phyloP scores from a whole-genome alignment of 1,140 invertebrate species.

The Bombus pascuorum region DNA sequence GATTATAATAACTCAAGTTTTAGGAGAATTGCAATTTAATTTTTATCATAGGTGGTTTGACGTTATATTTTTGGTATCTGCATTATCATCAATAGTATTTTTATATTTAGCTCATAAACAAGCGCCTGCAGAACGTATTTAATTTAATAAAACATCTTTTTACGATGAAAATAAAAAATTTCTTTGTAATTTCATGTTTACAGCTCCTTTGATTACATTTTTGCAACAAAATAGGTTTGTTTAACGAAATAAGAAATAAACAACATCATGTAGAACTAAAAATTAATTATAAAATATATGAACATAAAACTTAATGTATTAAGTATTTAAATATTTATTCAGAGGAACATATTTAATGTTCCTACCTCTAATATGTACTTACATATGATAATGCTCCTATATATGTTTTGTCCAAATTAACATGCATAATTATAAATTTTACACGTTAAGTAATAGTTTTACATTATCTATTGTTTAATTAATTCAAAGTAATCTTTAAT shows the following conservation, averaged over 20 bases:
- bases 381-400: background rate
- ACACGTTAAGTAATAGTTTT: constrained; percentile 1
- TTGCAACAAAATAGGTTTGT: background rate
- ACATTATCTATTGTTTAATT: background rate
- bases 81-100: constrained; percentile 97
- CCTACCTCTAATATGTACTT: constrained; percentile 27
- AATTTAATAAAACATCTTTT: constrained; percentile 64
- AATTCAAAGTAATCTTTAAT: constrained; percentile 29
- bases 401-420: constrained; percentile 34
- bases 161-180: constrained; percentile 20
- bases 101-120: constrained; percentile 97
- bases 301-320: constrained; percentile 21
- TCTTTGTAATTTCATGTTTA: constrained; percentile 36
- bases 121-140: constrained; percentile 83
- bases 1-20: constrained; percentile 98
- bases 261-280: constrained; percentile 5
- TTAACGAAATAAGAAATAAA: background rate
- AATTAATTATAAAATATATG: constrained; percentile 27
- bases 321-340: constrained; percentile 37
- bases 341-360: constrained; percentile 14
- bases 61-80: constrained; percentile 99
- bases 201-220: constrained; percentile 1
- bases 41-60: constrained; percentile 99
- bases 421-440: constrained; percentile 41
- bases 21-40: constrained; percentile 99